A percentile compares a stretch with the other conserved stretches of the same genome.
phyloP scores from a whole-genome alignment of 2,888 invertebrate genomes.

The Augochlorella aurata region DNA sequence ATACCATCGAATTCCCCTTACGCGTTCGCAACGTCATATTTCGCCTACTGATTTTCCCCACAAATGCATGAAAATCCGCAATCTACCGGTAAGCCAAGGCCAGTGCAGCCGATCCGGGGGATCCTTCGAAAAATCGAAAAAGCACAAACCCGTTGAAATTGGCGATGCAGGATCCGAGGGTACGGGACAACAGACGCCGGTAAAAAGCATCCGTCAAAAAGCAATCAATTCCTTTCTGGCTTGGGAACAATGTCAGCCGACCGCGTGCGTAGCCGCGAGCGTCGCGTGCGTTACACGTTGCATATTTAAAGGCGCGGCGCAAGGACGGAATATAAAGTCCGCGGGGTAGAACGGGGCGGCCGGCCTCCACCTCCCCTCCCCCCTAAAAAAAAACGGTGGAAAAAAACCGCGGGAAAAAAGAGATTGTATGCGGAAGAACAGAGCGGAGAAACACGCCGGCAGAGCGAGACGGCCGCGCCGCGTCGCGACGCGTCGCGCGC shows the following conservation, averaged over 20 bases:
- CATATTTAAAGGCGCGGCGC: constrained; percentile 55
- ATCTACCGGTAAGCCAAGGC: too few relatives aligned
- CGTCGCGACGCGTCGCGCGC: neutral
- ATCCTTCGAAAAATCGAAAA: too few relatives aligned
- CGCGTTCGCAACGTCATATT: too few relatives aligned
- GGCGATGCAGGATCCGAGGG: too few relatives aligned
- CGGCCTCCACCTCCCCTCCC: neutral
- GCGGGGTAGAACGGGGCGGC: constrained; percentile 36
- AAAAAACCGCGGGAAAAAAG: neutral
- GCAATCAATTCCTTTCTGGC: constrained; percentile 59
- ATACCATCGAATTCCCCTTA: too few relatives aligned
- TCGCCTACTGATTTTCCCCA: too few relatives aligned
- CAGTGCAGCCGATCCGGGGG: too few relatives aligned
- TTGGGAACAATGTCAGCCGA: constrained; percentile 38
- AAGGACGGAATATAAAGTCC: constrained; percentile 54
- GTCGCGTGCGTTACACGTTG: constrained; percentile 41
- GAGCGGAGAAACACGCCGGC: neutral
- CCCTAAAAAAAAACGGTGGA: constrained; percentile 3
- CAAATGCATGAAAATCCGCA: too few relatives aligned
- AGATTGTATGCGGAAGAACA: neutral
- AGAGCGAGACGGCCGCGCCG: neutral
- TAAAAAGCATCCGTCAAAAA: constrained; percentile 24
- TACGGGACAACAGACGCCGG: neutral
- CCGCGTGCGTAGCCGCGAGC: constrained; percentile 14
- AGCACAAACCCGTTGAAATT: too few relatives aligned